Evolutionary conservation across 1,140 invertebrate genomes (phyloP), one percentile per base, ranked within the genome.

Genomic region (Drosophila funebris): DNA sequence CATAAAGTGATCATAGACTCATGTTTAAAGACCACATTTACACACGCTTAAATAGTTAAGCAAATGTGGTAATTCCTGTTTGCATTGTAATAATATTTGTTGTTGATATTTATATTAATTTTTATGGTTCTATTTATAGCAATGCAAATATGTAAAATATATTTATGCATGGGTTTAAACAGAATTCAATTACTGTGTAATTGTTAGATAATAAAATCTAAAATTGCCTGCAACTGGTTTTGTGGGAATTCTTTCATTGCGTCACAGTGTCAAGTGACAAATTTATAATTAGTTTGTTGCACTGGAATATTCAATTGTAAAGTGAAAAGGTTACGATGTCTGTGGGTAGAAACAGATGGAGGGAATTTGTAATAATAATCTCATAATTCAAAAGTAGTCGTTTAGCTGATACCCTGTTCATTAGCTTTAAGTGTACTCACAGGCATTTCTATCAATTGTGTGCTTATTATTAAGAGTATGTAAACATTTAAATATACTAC

Each of bases 41-140:
- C 24, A 57, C 20, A 50, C 7, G 41, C 24, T 22, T 63, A 63
- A 44, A 48, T 48, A 31, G n/a, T 64, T 50, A 36, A 27, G 9
- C 39, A 70, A 44, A 63, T 54, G 7, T 13, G 8, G 29, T 50
- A 52, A 61, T 66, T 66, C 50, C n/a, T 72, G 37, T 72, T 72
- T 72, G n/a, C 37, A n/a, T 31, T 44, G 29, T 20, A 31, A 16
- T 54, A 52, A 72, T 72, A 72, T 73, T 68, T 73, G 14, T 20
- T 73, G 22, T 53, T 67, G 29, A 60, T 67, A 58, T 67, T 72
- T 67, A 53, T 54, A n/a, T 33, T 22, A 27, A 39, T 57, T 71
- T 54, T 71, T 22, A 57, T 56, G 18, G 24, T 11, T 52, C 27
- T 18, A 8, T 31, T 29, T 24, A 36, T 6, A 69, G 29, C 60